Evolutionary conservation across 2,797 vertebrate genomes (phyloP).

Genomic region (Sphaeramia orbicularis): DNA sequence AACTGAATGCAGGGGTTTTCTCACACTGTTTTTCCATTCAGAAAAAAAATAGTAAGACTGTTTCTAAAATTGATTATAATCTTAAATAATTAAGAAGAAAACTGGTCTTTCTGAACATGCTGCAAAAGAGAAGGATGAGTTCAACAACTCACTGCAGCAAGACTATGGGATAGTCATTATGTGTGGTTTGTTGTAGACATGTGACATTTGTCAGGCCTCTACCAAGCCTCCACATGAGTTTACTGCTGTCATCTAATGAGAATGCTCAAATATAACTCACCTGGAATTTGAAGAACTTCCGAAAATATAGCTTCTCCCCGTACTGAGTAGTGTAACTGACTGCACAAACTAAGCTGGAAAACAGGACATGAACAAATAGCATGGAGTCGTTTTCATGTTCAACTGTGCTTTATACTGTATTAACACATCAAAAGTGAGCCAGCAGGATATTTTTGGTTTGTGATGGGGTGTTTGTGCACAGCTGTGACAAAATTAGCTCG

Average conservation of each 20-base stretch:
- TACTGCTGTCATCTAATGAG: constrained; percentile 12
- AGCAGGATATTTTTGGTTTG: not conserved
- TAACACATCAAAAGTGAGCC: no score
- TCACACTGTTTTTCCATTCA: constrained; percentile 65
- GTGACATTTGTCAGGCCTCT: constrained; percentile 75
- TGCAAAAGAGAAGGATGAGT: not conserved
- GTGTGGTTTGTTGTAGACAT: constrained; percentile 46
- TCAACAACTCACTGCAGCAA: constrained; percentile 12
- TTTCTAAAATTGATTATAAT: not conserved
- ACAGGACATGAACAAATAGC: constrained; percentile 6
- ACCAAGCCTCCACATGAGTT: constrained; percentile 27
- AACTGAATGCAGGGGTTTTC: constrained; percentile 74
- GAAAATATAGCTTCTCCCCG: constrained; percentile 98
- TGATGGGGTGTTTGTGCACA: no score
- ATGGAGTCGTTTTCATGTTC: not conserved
- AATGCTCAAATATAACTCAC: constrained; percentile 74
- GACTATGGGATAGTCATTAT: constrained; percentile 50
- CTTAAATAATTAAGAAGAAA: not conserved
- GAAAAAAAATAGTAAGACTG: not conserved
- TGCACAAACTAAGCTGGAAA: constrained; percentile 94
- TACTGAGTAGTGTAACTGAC: constrained; percentile 97
- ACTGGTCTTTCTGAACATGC: not conserved
- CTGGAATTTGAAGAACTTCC: constrained; percentile 99
- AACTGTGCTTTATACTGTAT: no score
- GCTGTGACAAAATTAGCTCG: not conserved